Evolutionary conservation across 2,113 vertebrate genomes (phyloP).

Genomic region (Rhombomys opimus): DNA sequence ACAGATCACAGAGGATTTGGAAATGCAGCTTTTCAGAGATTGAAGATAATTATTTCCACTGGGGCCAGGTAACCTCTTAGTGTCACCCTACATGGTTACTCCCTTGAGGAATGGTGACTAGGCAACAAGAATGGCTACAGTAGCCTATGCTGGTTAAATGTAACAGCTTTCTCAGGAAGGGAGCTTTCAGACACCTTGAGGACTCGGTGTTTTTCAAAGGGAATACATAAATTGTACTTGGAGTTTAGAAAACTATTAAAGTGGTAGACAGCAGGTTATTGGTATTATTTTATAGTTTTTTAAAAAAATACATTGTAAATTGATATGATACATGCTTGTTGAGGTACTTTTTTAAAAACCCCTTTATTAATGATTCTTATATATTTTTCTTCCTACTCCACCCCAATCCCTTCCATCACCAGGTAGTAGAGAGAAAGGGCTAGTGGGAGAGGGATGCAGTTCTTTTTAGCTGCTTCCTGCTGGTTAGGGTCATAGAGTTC

Average conservation of each 20-base stretch:
- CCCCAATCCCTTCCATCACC: too few relatives aligned
- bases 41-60: neutral
- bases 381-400: too few relatives aligned
- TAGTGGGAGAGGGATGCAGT: too few relatives aligned
- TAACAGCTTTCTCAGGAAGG: neutral
- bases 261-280: neutral
- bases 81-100: neutral
- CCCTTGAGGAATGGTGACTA: neutral
- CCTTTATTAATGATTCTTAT: too few relatives aligned
- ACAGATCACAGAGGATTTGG: conserved; percentile 29
- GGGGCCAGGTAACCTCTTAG: neutral
- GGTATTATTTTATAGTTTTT: neutral
- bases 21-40: conserved; percentile 46
- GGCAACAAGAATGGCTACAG: neutral
- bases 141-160: neutral
- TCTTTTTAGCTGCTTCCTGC: too few relatives aligned
- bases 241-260: neutral
- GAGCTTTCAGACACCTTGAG: neutral
- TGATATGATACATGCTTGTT: too few relatives aligned
- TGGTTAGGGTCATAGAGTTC: too few relatives aligned
- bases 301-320: neutral
- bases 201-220: neutral
- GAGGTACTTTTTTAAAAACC: too few relatives aligned
- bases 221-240: neutral
- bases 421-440: too few relatives aligned